A percentile compares a stretch with the other conserved stretches of the same genome.
Conservation (phyloP, 2,113 vertebrate species). For the Pygoscelis adeliae region DNA sequence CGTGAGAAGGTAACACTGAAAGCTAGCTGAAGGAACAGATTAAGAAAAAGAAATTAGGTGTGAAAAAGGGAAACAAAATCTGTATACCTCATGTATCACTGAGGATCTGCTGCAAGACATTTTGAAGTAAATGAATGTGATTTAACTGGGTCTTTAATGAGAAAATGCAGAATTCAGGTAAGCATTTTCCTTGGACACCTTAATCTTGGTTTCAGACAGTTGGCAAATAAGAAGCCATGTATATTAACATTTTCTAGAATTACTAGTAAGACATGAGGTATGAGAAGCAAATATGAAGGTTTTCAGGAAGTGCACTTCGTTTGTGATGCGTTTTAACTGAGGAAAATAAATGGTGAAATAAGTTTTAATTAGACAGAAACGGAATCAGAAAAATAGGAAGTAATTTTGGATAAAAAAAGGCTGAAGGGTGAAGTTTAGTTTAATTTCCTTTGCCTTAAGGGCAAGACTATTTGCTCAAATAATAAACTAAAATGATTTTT, state of each 20-base stretch:
- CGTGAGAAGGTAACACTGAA: not conserved
- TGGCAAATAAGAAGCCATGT: not conserved
- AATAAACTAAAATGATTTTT: slow-evolving; percentile 1
- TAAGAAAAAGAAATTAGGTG: not conserved
- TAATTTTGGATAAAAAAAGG: not conserved
- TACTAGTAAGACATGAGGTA: not conserved
- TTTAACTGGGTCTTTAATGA: not conserved
- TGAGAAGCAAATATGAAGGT: not conserved
- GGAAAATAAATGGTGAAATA: not conserved
- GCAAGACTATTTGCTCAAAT: not conserved
- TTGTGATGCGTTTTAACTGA: not conserved
- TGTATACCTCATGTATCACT: not conserved
- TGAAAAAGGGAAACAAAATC: not conserved
- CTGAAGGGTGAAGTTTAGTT: not conserved
- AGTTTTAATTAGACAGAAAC: not conserved
- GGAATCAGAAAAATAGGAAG: not conserved
- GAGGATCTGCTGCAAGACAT: not conserved
- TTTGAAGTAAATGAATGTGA: not conserved
- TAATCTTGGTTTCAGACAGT: not conserved
- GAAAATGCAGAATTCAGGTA: not conserved
- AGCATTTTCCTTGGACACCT: not conserved
- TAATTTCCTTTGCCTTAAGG: slow-evolving; percentile 29
- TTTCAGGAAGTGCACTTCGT: not conserved
- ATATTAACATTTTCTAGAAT: not conserved
- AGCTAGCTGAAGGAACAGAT: not conserved